Base-by-base conservation (phyloP, 2,888 invertebrate genomes). In the Bursaphelenchus okinawaensis region DNA sequence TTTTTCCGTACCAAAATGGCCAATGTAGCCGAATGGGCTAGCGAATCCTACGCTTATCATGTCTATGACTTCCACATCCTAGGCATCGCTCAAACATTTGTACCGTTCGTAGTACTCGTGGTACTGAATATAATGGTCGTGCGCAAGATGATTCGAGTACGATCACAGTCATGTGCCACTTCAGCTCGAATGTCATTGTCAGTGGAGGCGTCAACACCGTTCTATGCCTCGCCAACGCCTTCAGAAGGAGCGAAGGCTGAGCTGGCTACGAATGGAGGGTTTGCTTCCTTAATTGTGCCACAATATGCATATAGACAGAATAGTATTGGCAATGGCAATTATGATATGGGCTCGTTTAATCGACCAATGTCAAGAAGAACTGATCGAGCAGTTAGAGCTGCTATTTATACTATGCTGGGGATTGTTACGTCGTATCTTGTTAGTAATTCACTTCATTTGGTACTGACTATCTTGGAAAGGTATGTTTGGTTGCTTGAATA, bases 351-450 rank as follows among this genome's bases (percentile, higher is more conserved):
- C 31, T 51, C 60, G 2, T 9, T 59, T 19, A 40, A 19, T 23
- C 62, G 22, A 3, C 27, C 24, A 63, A 63, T 28, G 28, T 62
- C 62, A 23, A 29, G 68, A 29, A 40, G 59, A 27, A 72, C 66
- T 62, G 66, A 62, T 54, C 29, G 68, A 0, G 75, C 75, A 16
- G 80, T 76, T 59, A 75, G 75, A 29, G 72, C 73, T 22, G 81
- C 81, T 7, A 76, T 81, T 20, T 75, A 76, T 62, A 81, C 80
- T 7, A 80, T 82, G 80, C 72, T 77, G 0, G 79, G 77, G 26
- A 80, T 81, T 70, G 79, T 82, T 26, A 68, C 75, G n/a, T 74
- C 75, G 7, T 82, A 82, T 71, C 69, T 82, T 24, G 64, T 82
- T 23, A 77, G 78, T 19, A 82, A 82, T 61, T 65, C 75, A 1